phyloP scores from a whole-genome alignment of 2,113 vertebrate genomes.

The Pavo muticus region DNA sequence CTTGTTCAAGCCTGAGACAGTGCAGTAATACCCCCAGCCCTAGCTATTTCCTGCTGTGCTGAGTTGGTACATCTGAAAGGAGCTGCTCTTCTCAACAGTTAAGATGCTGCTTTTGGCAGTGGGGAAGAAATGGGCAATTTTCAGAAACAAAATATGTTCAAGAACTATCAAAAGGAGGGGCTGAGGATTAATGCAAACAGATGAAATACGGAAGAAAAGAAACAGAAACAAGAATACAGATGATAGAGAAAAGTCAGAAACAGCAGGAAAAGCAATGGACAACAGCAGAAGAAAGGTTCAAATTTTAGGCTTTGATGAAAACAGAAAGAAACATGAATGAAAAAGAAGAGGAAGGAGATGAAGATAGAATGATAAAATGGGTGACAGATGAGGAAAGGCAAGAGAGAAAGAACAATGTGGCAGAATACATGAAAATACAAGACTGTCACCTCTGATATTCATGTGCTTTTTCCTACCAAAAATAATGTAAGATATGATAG shows the following conservation, averaged over 20 bases:
- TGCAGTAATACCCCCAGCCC: not conserved
- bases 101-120: not conserved
- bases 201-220: not conserved
- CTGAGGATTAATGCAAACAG: not conserved
- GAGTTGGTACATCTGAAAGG: constrained; percentile 18
- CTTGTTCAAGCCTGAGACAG: not conserved
- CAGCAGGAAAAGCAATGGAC: not conserved
- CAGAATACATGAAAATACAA: not conserved
- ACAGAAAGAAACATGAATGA: not conserved
- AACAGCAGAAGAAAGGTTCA: not conserved
- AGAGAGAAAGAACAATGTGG: not conserved
- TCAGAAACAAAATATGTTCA: not conserved
- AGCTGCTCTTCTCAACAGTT: not conserved
- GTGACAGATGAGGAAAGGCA: not conserved
- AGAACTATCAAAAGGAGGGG: not conserved
- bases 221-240: not conserved
- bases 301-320: not conserved
- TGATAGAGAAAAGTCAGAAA: not conserved
- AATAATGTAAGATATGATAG: not conserved
- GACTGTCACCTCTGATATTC: not conserved
- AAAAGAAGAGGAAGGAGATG: not conserved
- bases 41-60: not conserved
- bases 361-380: not conserved
- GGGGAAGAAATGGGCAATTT: not conserved
- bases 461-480: not conserved